These are phyloP conservation scores for Argyresthia albistria DNA, from an alignment of 2,888 invertebrate species.

Conservation along the genomic window DNA sequence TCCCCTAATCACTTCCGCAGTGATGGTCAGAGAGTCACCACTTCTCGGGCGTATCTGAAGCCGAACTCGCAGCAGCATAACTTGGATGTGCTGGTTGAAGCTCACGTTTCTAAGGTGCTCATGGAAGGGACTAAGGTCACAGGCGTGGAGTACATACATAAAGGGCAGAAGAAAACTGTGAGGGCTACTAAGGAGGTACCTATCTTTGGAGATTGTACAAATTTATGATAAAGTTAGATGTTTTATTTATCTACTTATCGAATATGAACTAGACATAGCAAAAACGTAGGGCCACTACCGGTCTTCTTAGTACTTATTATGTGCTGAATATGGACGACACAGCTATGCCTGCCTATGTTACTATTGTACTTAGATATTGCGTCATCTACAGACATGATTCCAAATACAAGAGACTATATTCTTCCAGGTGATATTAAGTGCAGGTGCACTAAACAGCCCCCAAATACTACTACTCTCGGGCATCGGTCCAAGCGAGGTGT, in stretches of 20 bases:
- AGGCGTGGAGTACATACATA: constrained; percentile 69
- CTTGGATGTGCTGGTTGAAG: constrained; percentile 69
- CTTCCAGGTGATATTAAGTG: constrained; percentile 69
- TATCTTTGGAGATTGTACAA: neutral
- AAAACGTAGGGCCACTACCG: no score
- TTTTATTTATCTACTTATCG: neutral
- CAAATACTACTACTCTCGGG: constrained; percentile 76
- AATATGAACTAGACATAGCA: no score
- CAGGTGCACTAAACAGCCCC: constrained; percentile 76
- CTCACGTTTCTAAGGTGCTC: constrained; percentile 70
- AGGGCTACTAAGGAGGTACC: constrained; percentile 64
- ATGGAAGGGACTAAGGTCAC: constrained; percentile 45
- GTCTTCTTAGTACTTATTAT: no score
- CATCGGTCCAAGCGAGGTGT: constrained; percentile 71
- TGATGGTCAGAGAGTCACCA: constrained; percentile 73
- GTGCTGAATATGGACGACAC: no score
- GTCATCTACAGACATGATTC: neutral
- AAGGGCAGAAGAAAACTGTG: constrained; percentile 38
- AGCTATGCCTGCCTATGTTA: no score
- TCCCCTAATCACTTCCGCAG: neutral
- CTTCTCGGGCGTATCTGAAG: constrained; percentile 68
- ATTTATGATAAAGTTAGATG: neutral
- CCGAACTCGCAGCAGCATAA: constrained; percentile 59
- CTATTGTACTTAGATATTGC: no score
- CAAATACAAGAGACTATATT: neutral